A percentile compares a stretch with the other conserved stretches of the same genome.
phyloP scores from a whole-genome alignment of 2,797 vertebrate species.

The Valencia hispanica region DNA sequence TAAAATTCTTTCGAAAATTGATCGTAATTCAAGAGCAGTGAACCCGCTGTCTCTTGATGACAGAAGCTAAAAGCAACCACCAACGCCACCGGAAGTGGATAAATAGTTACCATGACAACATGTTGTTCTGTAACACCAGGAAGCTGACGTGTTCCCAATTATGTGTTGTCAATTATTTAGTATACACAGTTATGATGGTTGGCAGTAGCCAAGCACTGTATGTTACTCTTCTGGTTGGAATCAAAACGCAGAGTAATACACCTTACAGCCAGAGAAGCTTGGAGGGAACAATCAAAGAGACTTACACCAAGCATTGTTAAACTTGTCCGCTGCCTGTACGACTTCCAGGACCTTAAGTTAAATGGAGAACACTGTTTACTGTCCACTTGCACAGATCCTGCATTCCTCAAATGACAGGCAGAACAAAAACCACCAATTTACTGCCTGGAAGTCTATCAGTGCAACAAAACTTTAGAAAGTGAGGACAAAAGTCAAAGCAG shows the following conservation, averaged over 20 bases:
- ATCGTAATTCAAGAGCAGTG: no score
- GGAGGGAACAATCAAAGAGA: neutral
- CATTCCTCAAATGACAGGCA: neutral
- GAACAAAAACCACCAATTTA: neutral
- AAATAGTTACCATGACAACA: no score
- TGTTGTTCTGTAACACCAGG: no score
- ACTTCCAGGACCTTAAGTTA: neutral
- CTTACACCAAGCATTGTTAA: neutral
- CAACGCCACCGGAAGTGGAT: no score
- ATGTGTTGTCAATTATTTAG: no score
- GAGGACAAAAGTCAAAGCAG: neutral
- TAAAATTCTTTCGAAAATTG: no score
- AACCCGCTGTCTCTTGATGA: no score
- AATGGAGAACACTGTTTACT: conserved; percentile 2
- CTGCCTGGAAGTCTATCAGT: neutral
- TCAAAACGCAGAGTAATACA: neutral
- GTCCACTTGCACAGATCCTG: neutral
- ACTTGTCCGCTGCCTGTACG: neutral
- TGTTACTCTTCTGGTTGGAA: neutral
- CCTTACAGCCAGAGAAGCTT: neutral
- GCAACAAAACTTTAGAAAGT: neutral
- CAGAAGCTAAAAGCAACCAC: no score
- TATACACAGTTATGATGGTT: neutral
- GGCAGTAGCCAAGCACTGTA: neutral
- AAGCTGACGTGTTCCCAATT: no score